A percentile compares a stretch with the other conserved stretches of the same genome.
Conservation (phyloP, 2,113 vertebrate species). For the Artemisiospiza belli region DNA sequence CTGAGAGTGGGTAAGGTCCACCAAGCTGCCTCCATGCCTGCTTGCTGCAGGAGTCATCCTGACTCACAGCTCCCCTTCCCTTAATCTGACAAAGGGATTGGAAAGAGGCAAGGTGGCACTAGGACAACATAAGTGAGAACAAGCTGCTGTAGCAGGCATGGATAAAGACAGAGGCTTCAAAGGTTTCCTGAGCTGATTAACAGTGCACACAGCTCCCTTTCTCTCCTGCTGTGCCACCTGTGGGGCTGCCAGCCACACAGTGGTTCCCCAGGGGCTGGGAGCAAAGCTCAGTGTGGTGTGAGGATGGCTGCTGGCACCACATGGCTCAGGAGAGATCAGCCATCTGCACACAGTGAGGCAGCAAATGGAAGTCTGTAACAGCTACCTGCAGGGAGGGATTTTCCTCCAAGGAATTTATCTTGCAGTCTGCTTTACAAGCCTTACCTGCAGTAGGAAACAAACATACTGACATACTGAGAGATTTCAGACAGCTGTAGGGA, state of each 20-base stretch:
- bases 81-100: neutral
- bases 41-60: neutral
- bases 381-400: neutral
- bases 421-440: neutral
- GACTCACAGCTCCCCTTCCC: neutral
- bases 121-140: neutral
- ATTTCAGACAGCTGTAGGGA: neutral
- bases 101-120: neutral
- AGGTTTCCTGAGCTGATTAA: neutral
- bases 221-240: neutral
- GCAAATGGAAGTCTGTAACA: neutral
- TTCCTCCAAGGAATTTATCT: neutral
- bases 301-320: fast-evolving
- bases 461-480: neutral
- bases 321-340: neutral
- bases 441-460: neutral
- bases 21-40: neutral
- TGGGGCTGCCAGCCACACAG: neutral
- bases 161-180: neutral
- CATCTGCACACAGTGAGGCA: neutral
- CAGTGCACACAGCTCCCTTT: fast-evolving
- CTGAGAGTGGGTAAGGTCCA: neutral
- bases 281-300: fast-evolving
- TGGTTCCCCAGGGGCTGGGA: fast-evolving
- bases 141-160: neutral